Evolutionary conservation across 2,888 invertebrate genomes (phyloP), one percentile per base, ranked within the genome.

Genomic region (Pammene aurita): DNA sequence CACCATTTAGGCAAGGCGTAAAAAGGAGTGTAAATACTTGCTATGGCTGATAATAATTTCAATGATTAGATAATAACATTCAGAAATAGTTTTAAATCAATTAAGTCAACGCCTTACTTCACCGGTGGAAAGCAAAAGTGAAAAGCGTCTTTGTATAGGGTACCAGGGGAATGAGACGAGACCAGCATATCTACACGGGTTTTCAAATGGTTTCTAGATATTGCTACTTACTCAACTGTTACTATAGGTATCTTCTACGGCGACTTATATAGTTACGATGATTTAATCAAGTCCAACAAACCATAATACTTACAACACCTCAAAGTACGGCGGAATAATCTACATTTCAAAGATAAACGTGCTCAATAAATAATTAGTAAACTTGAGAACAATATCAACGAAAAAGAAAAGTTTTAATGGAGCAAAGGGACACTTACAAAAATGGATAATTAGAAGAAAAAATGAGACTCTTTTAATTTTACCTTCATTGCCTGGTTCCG

Each of bases 401-500:
- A 78, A 76, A 78, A 78, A 70, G 72, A 79, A 80, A 78, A 67
- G 50, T 75, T 77, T 74, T 75, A 79, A 80, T 75, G 73, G 80
- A 79, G 76, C 76, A 81, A 81, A 76, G 84, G 75, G 78, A 84
- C 85, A 85, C 80, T 82, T 83, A 88, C 84, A 88, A 84, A 85
- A 81, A 84, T 80, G 73, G 66, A 78, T 80, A 80, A 81, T 75
- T 83, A 80, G 81, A 80, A 76, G 74, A 80, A 81, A 80, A 80
- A 82, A 80, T 77, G 78, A 70, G 80, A 76, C 74, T 80, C 76
- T 78, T 80, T 74, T 82, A 72, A 74, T 86, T 87, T 92, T 92
- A 92, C 92, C 92, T 92, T 92, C 87, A 87, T 91, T 76, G 88
- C 90, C 92, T 92, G 92, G 89, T 86, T 90, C 86, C 92, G 84